These are phyloP conservation scores for Pristionchus mayeri DNA, from an alignment of 2,888 invertebrate genomes.

Conservation along the genomic window DNA sequence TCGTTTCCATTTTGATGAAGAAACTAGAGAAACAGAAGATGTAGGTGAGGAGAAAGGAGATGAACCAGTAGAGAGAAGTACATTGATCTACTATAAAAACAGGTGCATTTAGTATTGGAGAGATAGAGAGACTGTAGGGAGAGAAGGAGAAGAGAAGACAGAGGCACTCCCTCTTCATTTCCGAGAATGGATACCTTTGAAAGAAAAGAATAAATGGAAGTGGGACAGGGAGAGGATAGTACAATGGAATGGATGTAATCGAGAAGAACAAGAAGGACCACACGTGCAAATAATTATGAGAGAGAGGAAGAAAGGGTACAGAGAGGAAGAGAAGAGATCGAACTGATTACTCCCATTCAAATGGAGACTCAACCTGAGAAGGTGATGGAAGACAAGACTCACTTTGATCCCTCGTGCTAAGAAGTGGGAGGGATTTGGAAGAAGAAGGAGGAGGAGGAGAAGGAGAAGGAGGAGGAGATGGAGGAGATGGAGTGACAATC, in stretches of 20 bases:
- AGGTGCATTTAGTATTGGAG: background rate
- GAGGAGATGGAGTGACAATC: background rate
- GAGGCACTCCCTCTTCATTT: background rate
- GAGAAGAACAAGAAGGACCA: background rate
- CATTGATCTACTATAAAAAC: background rate
- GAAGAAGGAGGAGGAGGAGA: conserved; percentile 15
- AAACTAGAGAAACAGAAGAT: background rate
- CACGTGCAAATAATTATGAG: conserved; percentile 8
- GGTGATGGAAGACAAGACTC: background rate
- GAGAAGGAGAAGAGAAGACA: background rate
- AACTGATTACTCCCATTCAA: conserved; percentile 8
- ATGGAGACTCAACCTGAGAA: background rate
- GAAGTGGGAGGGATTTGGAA: background rate
- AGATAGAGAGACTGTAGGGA: background rate
- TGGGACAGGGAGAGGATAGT: background rate
- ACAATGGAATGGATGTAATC: background rate
- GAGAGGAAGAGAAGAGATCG: background rate
- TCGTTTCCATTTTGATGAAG: background rate
- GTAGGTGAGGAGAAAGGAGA: background rate
- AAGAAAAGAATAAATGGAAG: background rate
- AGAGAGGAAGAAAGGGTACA: background rate
- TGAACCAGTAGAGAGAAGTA: background rate
- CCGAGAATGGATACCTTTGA: background rate
- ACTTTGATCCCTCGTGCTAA: background rate
- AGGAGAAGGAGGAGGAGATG: background rate